phyloP scores from a whole-genome alignment of 2,888 invertebrate species.

The Lasioglossum morio region DNA sequence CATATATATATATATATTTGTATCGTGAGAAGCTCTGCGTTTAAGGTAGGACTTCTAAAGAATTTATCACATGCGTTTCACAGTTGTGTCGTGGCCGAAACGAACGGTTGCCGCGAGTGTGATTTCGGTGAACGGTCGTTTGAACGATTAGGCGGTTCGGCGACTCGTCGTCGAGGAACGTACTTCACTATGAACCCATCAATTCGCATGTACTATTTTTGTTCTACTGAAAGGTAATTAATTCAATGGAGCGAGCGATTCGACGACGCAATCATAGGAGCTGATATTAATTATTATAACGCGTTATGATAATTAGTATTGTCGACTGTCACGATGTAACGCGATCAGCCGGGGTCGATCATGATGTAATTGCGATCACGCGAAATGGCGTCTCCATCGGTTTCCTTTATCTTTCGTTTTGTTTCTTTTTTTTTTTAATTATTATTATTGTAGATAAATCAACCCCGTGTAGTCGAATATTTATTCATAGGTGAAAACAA shows the following conservation, averaged over 20 bases:
- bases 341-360: slow-evolving; percentile 13
- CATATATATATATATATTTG: too few relatives aligned
- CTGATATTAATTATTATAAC: slow-evolving; percentile 48
- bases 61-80: not conserved
- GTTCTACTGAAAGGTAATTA: slow-evolving; percentile 37
- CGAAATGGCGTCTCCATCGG: not conserved
- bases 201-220: slow-evolving; percentile 25
- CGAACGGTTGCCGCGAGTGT: not conserved
- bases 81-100: not conserved
- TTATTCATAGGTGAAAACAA: slow-evolving; percentile 72
- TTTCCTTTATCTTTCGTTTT: not conserved
- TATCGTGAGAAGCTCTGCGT: not conserved
- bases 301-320: slow-evolving; percentile 36
- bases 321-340: not conserved
- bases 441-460: slow-evolving; percentile 73
- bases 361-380: slow-evolving; percentile 31
- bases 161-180: not conserved
- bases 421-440: not conserved
- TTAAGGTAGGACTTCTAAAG: not conserved
- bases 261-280: slow-evolving; percentile 39
- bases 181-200: not conserved
- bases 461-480: slow-evolving; percentile 70
- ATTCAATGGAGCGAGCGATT: slow-evolving; percentile 31
- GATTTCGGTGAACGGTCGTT: not conserved
- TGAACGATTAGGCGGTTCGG: not conserved